These are phyloP conservation scores for Epinephelus cyanopodus DNA, from an alignment of 2,113 vertebrate species.

Conservation along the genomic window DNA sequence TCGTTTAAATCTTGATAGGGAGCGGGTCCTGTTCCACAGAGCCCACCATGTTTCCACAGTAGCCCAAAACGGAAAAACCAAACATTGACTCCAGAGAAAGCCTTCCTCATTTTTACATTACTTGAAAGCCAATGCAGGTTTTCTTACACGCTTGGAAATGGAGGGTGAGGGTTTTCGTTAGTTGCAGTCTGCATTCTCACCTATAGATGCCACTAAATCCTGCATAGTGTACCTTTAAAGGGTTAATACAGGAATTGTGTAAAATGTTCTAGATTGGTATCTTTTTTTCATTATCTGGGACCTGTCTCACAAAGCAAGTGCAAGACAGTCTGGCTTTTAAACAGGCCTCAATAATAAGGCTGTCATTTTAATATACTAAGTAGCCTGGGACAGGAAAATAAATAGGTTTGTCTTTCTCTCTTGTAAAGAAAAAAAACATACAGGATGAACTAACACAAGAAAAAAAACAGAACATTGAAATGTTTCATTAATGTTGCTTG, in stretches of 20 bases:
- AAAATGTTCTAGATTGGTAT: constrained; percentile 3
- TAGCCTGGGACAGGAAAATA: background rate
- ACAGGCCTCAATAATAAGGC: background rate
- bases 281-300: constrained; percentile 5
- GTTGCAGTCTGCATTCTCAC: too few species aligned
- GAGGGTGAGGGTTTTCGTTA: too few species aligned
- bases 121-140: too few species aligned
- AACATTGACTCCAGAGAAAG: too few species aligned
- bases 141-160: too few species aligned
- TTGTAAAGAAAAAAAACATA: background rate
- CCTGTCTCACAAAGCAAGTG: constrained; percentile 63
- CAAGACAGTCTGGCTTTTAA: background rate
- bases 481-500: constrained; percentile 10
- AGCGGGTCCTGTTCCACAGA: too few species aligned
- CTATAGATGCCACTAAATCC: too few species aligned
- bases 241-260: background rate
- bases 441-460: background rate
- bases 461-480: constrained; percentile 12
- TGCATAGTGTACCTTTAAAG: too few species aligned
- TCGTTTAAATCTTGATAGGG: too few species aligned
- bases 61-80: too few species aligned
- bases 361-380: constrained; percentile 8
- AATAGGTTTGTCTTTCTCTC: background rate
- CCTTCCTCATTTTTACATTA: too few species aligned
- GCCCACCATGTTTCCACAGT: too few species aligned